These are phyloP conservation scores for Aphaenogaster floridana DNA, from an alignment of 1,140 invertebrate genomes.

Conservation along the genomic window DNA sequence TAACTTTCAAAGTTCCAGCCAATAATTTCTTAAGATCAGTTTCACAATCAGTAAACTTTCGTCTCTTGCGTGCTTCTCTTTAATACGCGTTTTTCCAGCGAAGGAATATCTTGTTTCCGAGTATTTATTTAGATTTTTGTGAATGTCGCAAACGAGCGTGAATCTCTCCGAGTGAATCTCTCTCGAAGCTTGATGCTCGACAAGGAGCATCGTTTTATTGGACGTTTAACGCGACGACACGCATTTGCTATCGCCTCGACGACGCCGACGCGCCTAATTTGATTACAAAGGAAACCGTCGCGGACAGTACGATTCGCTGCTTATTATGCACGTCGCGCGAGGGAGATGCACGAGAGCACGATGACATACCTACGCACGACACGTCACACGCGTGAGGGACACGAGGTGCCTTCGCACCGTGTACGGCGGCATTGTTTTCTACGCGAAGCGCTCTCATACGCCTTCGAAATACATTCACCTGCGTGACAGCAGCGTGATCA, in stretches of 20 bases:
- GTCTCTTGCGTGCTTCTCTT: neutral
- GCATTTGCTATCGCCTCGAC: conserved; percentile 5
- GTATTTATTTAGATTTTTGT: neutral
- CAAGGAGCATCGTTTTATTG: conserved; percentile 48
- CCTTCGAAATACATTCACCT: conserved; percentile 51
- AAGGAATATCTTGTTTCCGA: neutral
- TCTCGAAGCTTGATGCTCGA: conserved; percentile 1
- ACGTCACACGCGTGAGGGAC: conserved; percentile 30
- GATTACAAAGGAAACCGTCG: conserved; percentile 47
- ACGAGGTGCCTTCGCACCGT: conserved; percentile 37
- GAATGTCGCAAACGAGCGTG: neutral
- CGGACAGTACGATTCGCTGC: conserved; percentile 30
- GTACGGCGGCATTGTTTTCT: conserved; percentile 56
- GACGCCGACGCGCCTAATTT: conserved; percentile 44
- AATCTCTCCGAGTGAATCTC: neutral
- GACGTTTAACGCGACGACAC: conserved; percentile 46
- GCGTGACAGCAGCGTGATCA: conserved; percentile 58
- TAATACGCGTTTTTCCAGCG: neutral
- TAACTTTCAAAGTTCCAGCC: neutral
- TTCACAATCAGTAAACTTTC: neutral
- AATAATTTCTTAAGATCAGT: neutral
- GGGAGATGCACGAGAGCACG: conserved; percentile 25
- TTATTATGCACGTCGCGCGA: conserved; percentile 48
- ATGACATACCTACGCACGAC: conserved; percentile 51
- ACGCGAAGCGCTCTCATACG: conserved; percentile 25